Evolutionary conservation across 2,113 vertebrate genomes (phyloP), one percentile per base, ranked within the genome.

Genomic region (Oncorhynchus clarkii): DNA sequence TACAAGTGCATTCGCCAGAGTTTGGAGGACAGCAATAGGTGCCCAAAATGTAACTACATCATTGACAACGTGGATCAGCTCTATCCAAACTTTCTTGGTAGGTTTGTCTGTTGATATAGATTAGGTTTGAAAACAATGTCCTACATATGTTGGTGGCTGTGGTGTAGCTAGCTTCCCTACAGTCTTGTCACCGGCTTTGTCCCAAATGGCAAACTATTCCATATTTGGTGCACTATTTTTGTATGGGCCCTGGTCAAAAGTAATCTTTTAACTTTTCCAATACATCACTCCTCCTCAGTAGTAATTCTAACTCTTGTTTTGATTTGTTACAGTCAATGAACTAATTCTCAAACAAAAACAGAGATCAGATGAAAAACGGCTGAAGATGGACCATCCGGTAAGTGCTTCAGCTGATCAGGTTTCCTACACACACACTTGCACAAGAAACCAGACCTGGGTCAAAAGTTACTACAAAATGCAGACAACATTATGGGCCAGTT

Each of bases 281-380:
- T 57, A 20, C 54, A 57, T 57, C 54, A 57, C 54, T 20, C 54
- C 16, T 57, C 54, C 20, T 20, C 54, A 7, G 4, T 20, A 4
- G 54, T 14, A 57, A 72, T 73, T 4, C 13, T 18, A 34, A 4
- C 18, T 67, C 22, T 62, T 16, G 18, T 22, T 71, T 39, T 51
- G 66, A 22, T 69, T 76, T 81, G 54, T 93, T 92, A 71, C 80
- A 99, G 97, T 99, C 72, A 99, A 99, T 88, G 98, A 99, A 79
- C 94, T 99, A 72, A 99, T 99, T 93, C 96, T 99, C 16, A 99
- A 99, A 91, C 98, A 99, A 88, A 99, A 99, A 85, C 98, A 99
- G 88, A 94, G 97, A 88, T 97, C 92, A 80, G 97, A 99, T 78
- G 97, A 99, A 87, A 99, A 99, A 83, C 95, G 97, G 81, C 93